Conservation (phyloP, 1,140 invertebrate species). For the Nylanderia fulva region DNA sequence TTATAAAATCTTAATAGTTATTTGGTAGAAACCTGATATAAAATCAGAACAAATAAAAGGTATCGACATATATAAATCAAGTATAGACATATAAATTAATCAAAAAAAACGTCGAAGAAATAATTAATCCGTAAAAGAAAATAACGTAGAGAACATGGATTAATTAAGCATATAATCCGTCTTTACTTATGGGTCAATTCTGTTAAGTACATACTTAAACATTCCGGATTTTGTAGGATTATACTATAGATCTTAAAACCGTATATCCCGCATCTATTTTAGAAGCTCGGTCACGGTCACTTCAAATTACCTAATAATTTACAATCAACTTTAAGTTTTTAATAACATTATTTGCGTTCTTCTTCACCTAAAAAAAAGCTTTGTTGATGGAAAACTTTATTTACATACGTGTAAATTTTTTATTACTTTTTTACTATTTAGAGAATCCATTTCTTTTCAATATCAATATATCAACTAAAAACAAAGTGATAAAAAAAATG, state of each 20-base stretch:
- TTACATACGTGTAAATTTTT: background rate
- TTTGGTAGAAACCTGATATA: background rate
- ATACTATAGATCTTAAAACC: slow-evolving; percentile 29
- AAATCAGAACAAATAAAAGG: slow-evolving; percentile 2
- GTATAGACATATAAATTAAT: slow-evolving; percentile 42
- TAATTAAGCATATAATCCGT: slow-evolving; percentile 2
- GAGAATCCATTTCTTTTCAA: background rate
- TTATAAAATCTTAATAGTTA: background rate
- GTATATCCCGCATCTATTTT: background rate
- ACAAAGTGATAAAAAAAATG: background rate
- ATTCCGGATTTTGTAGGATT: slow-evolving; percentile 35
- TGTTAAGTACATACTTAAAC: slow-evolving; percentile 11
- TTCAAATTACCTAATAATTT: background rate
- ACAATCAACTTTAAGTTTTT: background rate
- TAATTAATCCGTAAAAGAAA: background rate
- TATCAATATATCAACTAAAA: background rate
- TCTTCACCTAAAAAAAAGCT: background rate
- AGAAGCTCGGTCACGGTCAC: background rate
- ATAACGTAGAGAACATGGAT: background rate
- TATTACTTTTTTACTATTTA: no score
- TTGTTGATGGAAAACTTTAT: slow-evolving; percentile 2
- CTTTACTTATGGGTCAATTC: background rate
- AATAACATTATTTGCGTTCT: background rate
- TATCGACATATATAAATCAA: no score
- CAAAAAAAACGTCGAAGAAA: background rate